Base-by-base conservation (phyloP, 2,888 invertebrate species). In the Xanthorhoe spadicearia region DNA sequence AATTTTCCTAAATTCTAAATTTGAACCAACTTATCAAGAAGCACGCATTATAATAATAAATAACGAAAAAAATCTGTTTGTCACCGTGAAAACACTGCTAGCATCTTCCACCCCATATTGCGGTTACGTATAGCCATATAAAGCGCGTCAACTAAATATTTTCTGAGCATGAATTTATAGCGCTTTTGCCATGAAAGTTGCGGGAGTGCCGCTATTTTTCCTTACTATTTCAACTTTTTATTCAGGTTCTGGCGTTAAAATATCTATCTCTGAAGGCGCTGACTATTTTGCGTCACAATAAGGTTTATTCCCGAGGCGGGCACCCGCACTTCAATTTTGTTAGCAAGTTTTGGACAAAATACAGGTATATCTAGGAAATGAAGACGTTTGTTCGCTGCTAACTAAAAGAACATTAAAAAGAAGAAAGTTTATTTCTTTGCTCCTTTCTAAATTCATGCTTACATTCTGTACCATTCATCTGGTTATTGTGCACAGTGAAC, bases 241-340 rank as follows among this genome's bases (percentile, higher is more conserved):
- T 80, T 79, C 77, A 72, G 72, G 53, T 49, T 65, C 74, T 77
- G 75, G 75, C 80, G 76, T 75, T 75, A 79, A 77, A 82, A 80
- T 77, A 73, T 79, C 69, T 75, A 74, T 75, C 69, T 72, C 55
- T 64, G 59, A 72, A 75, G 71, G 66, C 71, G 73, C 69, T 66
- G 73, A 76, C 77, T 83, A 82, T 79, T 83, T 82, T 82, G 79
- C 77, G 77, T 77, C 67, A 82, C 82, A 84, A 86, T 84, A 80
- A 76, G 82, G 80, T 76, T 55, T 82, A 78, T 83, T 84, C 86
- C 83, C 84, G 61, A 70, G 76, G 77, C 78, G 72, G 76, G 68
- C 49, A 28, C 73, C 76, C 77, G 71, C 75, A 77, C 74, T 80
- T 74, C 75, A 84, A 86, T 83, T 81, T 77, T 78, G 84, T 85